phyloP scores from a whole-genome alignment of 2,888 invertebrate species.

The Brenthis daphne region DNA sequence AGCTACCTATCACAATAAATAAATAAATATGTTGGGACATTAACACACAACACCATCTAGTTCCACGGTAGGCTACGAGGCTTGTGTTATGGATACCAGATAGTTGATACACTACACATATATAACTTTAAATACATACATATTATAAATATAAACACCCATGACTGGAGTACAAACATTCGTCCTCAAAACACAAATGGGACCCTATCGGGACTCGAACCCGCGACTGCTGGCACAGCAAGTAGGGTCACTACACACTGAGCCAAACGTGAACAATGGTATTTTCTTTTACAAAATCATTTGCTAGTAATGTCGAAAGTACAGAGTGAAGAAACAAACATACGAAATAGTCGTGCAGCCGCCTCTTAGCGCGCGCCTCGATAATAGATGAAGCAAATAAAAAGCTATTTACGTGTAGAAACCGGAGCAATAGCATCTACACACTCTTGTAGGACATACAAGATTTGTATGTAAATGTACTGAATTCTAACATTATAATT shows the following conservation, averaged over 20 bases:
- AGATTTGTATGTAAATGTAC: not conserved
- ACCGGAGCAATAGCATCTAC: slow-evolving; percentile 36
- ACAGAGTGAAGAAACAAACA: slow-evolving; percentile 24
- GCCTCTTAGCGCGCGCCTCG: slow-evolving; percentile 35
- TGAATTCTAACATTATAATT: not conserved
- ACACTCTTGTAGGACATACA: not conserved
- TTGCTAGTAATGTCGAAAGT: slow-evolving; percentile 23
- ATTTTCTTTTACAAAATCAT: slow-evolving; percentile 20
- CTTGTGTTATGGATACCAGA: too few relatives aligned
- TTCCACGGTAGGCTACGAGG: too few relatives aligned
- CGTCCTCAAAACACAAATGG: too few relatives aligned
- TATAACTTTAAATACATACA: too few relatives aligned
- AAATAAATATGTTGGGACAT: too few relatives aligned
- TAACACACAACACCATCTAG: too few relatives aligned
- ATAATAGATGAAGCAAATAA: slow-evolving; percentile 39
- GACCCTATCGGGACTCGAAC: too few relatives aligned
- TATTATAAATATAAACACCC: too few relatives aligned
- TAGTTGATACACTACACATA: too few relatives aligned
- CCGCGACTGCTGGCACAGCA: too few relatives aligned
- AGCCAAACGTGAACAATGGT: not conserved
- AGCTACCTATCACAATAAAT: not conserved
- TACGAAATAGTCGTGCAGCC: slow-evolving; percentile 24
- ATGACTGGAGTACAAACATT: too few relatives aligned
- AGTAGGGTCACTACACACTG: too few relatives aligned
- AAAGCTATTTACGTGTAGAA: slow-evolving; percentile 36